Percentiles rank a stretch among this genome's conserved stretches.
Conservation (phyloP, 2,797 vertebrate genomes). For the Periparus ater region DNA sequence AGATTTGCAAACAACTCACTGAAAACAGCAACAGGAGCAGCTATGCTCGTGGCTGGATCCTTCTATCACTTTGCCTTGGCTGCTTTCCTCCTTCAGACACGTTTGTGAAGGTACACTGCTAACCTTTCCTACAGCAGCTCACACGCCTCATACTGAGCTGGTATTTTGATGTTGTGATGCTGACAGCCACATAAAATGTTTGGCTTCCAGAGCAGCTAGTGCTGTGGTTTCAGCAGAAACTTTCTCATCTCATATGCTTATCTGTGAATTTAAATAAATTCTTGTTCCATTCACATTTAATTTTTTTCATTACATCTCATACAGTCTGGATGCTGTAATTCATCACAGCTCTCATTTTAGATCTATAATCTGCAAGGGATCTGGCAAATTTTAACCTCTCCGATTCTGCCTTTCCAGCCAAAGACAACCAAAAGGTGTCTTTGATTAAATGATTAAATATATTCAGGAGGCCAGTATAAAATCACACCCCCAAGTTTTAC, state of each 20-base stretch:
- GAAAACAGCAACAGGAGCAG: slow-evolving; percentile 87
- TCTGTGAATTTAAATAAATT: neutral
- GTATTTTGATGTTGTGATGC: neutral
- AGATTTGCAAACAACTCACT: slow-evolving; percentile 97
- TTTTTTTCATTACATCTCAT: neutral
- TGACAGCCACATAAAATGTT: neutral
- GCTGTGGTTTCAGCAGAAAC: neutral
- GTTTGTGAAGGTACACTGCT: slow-evolving; percentile 82
- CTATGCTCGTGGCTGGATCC: slow-evolving; percentile 91
- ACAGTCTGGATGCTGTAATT: neutral
- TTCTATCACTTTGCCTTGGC: slow-evolving; percentile 94
- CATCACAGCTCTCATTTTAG: neutral
- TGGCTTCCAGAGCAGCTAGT: neutral
- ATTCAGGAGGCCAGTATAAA: neutral
- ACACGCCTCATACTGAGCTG: neutral
- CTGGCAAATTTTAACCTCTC: neutral
- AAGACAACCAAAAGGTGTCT: neutral
- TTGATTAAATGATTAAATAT: too few species aligned
- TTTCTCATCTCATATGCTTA: neutral
- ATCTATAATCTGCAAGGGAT: neutral
- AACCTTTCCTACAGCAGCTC: neutral
- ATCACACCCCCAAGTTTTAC: neutral
- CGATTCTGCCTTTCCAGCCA: neutral
- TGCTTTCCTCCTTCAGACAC: slow-evolving; percentile 89
- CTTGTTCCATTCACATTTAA: neutral